Conservation (phyloP, 2,888 invertebrate species). For the Mythimna loreyi region DNA sequence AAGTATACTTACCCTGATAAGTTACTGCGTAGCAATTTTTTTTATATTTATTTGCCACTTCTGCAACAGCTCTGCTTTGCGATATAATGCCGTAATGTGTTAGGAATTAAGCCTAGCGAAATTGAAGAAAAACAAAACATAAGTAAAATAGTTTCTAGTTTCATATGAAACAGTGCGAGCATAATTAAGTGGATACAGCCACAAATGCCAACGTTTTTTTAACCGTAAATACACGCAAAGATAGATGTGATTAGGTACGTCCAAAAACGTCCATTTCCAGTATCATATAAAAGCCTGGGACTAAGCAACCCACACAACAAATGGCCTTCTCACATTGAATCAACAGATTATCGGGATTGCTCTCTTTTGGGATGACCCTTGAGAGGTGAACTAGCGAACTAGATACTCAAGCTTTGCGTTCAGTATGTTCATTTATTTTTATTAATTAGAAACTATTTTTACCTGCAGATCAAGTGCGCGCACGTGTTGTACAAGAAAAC, state of each 20-base stretch:
- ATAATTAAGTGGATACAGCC: not conserved
- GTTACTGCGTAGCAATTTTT: constrained; percentile 18
- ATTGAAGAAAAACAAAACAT: not conserved
- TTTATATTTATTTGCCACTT: not conserved
- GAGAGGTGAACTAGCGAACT: not conserved
- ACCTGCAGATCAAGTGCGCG: constrained; percentile 94
- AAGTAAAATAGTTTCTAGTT: not conserved
- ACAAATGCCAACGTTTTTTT: constrained; percentile 1
- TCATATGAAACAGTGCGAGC: not conserved
- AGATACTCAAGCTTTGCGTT: not conserved
- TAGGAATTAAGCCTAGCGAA: constrained; percentile 18
- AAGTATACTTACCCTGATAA: constrained; percentile 68
- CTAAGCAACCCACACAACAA: not conserved
- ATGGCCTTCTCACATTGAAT: too few relatives aligned
- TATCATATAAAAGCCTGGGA: too few relatives aligned
- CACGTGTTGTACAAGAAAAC: constrained; percentile 95
- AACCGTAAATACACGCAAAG: not conserved
- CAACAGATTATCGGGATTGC: too few relatives aligned
- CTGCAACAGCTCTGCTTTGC: constrained; percentile 20
- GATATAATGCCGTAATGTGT: not conserved
- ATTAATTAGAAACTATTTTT: constrained; percentile 21
- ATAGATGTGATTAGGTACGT: too few relatives aligned
- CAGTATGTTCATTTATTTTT: not conserved
- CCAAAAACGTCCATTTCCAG: too few relatives aligned
- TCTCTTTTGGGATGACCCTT: too few relatives aligned